phyloP scores from a whole-genome alignment of 2,797 vertebrate genomes.

The Halcyon chelicuti region DNA sequence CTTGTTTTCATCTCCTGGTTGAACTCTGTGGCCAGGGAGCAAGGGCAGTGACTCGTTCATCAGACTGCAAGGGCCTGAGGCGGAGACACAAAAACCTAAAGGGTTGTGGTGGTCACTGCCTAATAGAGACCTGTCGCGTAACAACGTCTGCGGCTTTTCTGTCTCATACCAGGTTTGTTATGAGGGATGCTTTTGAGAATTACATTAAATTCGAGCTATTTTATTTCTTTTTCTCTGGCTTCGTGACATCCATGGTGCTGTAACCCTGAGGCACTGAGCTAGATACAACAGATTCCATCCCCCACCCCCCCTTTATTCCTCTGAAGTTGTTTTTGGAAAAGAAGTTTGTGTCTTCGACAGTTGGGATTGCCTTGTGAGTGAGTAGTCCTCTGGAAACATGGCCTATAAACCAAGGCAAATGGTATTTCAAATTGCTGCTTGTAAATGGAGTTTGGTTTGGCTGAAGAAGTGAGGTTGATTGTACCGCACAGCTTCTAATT shows the following conservation, averaged over 20 bases:
- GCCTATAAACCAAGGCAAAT: background rate
- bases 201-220: background rate
- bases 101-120: background rate
- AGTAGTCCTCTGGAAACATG: background rate
- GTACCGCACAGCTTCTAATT: background rate
- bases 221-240: background rate
- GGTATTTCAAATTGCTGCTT: background rate
- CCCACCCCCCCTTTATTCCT: rapidly evolving
- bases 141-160: background rate
- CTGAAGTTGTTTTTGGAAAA: background rate
- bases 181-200: background rate
- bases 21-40: background rate
- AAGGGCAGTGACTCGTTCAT: rapidly evolving
- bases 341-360: background rate
- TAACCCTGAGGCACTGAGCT: background rate
- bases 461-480: background rate
- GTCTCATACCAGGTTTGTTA: background rate
- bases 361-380: background rate
- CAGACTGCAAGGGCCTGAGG: background rate
- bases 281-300: background rate
- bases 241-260: background rate
- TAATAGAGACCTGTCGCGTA: background rate
- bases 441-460: background rate
- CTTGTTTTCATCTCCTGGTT: background rate
- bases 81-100: background rate